phyloP scores from a whole-genome alignment of 1,140 invertebrate genomes.

The Sitodiplosis mosellana region DNA sequence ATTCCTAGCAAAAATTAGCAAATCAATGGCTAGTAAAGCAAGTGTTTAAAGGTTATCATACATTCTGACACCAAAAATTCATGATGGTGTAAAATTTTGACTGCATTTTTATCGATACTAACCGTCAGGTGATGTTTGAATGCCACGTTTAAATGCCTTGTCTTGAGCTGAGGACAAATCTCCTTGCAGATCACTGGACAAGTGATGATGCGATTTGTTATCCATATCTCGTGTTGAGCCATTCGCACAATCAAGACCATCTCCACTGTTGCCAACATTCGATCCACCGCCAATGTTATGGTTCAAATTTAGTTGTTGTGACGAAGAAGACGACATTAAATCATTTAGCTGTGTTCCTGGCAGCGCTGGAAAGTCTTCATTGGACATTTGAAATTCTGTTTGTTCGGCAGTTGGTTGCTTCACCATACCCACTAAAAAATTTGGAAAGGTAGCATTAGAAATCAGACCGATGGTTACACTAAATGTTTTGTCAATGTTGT shows the following conservation, averaged over 20 bases:
- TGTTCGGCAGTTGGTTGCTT: conserved; percentile 81
- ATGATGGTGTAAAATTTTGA: not conserved
- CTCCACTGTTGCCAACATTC: conserved; percentile 9
- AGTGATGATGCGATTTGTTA: conserved; percentile 1
- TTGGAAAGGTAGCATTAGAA: too few species aligned
- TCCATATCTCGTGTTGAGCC: not conserved
- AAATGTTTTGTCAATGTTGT: too few species aligned
- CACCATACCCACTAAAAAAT: conserved; percentile 73
- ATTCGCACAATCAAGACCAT: conserved; percentile 15
- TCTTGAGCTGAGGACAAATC: conserved; percentile 24
- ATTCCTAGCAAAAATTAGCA: conserved; percentile 35
- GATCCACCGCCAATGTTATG: not conserved
- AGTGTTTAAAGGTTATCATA: too few species aligned
- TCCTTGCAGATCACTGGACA: conserved; percentile 16
- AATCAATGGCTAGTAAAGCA: too few species aligned
- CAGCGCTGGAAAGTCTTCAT: conserved; percentile 96
- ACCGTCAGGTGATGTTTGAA: conserved; percentile 90
- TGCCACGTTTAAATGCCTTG: conserved; percentile 53
- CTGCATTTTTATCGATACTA: conserved; percentile 9
- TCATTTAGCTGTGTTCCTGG: conserved; percentile 41
- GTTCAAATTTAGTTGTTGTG: not conserved
- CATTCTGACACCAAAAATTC: not conserved
- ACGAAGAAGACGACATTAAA: conserved; percentile 10
- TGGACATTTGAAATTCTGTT: conserved; percentile 93
- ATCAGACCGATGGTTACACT: too few species aligned